Percentiles rank a stretch among this genome's conserved stretches.
phyloP scores from a whole-genome alignment of 2,113 vertebrate genomes.

The Xyrauchen texanus region DNA sequence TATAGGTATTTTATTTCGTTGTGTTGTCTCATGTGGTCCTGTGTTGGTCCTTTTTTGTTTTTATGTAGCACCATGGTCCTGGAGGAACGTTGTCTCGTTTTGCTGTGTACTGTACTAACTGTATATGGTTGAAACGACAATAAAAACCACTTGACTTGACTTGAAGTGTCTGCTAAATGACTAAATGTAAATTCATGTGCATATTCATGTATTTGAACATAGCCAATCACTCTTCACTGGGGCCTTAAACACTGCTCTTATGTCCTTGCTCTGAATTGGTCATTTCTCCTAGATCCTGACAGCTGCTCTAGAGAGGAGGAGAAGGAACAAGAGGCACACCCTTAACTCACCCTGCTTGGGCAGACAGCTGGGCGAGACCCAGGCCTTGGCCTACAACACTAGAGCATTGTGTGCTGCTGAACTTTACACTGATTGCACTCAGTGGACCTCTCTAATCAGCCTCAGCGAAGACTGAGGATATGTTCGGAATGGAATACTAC shows the following conservation, averaged over 20 bases:
- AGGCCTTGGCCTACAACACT: conserved; percentile 49
- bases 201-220: conserved; percentile 16
- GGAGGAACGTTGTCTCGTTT: no score
- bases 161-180: no score
- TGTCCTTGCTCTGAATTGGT: conserved; percentile 48
- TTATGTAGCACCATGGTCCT: no score
- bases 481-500: not conserved
- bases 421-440: not conserved
- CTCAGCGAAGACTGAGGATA: conserved; percentile 5
- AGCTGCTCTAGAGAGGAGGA: conserved; percentile 47
- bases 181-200: not conserved
- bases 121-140: no score
- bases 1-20: no score
- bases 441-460: not conserved
- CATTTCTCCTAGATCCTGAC: conserved; percentile 51
- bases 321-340: conserved; percentile 34
- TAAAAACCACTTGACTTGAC: no score
- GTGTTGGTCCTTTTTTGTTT: no score
- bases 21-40: no score
- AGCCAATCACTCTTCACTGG: conserved; percentile 42
- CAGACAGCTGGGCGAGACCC: conserved; percentile 55
- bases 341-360: conserved; percentile 32
- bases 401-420: conserved; percentile 43
- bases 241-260: conserved; percentile 53
- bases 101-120: no score